Conservation (phyloP, 2,113 vertebrate genomes). For the Bubo blakistoni region DNA sequence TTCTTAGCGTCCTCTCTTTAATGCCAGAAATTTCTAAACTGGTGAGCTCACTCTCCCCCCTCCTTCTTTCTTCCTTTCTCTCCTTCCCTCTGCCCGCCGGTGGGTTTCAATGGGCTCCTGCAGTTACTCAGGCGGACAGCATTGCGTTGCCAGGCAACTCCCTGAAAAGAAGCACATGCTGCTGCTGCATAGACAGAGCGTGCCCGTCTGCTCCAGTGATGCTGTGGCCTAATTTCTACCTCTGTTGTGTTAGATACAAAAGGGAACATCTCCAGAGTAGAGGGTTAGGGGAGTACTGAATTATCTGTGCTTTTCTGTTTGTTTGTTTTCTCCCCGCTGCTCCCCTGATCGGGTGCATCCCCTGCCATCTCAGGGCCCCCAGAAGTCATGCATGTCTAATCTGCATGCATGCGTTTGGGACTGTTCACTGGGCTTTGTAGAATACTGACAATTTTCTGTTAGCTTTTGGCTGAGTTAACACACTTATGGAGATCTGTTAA, state of each 20-base stretch:
- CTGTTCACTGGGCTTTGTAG: slow-evolving; percentile 15
- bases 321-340: not conserved
- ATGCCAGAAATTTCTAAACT: slow-evolving; percentile 36
- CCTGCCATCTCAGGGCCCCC: not conserved
- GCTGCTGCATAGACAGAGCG: slow-evolving; percentile 59
- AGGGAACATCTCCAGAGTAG: slow-evolving; percentile 51
- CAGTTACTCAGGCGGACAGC: slow-evolving; percentile 58
- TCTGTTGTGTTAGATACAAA: slow-evolving; percentile 63
- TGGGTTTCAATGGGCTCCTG: slow-evolving; percentile 56
- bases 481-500: not conserved
- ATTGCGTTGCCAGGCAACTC: slow-evolving; percentile 75
- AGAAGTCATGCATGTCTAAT: slow-evolving; percentile 53
- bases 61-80: slow-evolving; percentile 3
- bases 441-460: slow-evolving; percentile 34
- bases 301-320: slow-evolving; percentile 24
- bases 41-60: slow-evolving; percentile 51
- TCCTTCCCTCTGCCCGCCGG: not conserved
- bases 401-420: not conserved
- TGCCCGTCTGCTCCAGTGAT: slow-evolving; percentile 62
- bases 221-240: slow-evolving; percentile 69
- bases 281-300: slow-evolving; percentile 40
- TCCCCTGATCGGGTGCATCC: not conserved
- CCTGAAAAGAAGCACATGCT: slow-evolving; percentile 36
- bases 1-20: not conserved
- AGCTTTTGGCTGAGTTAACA: slow-evolving; percentile 53